Conservation (phyloP, 2,888 invertebrate species). For the Melipona bicolor region DNA sequence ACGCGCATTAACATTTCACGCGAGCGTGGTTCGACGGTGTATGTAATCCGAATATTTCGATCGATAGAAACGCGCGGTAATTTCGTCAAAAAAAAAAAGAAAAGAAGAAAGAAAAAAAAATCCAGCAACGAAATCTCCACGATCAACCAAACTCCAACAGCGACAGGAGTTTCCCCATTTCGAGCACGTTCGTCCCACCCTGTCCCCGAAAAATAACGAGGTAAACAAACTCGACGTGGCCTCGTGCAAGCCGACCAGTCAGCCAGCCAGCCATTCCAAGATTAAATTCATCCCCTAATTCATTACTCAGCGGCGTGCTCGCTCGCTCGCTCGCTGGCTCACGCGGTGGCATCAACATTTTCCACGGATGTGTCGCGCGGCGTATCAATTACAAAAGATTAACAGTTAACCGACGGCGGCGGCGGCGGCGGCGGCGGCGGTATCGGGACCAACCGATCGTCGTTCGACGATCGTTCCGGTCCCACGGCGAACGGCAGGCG, state of each 20-base stretch:
- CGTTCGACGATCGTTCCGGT: background rate
- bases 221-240: constrained; percentile 45
- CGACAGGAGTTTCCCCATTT: background rate
- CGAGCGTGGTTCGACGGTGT: background rate
- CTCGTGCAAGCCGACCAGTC: constrained; percentile 5
- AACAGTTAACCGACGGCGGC: constrained; percentile 29
- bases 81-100: background rate
- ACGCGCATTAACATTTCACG: constrained; percentile 16
- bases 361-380: constrained; percentile 6
- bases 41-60: constrained; percentile 12
- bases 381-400: constrained; percentile 49
- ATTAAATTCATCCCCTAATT: constrained; percentile 61
- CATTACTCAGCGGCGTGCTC: constrained; percentile 31
- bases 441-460: constrained; percentile 29
- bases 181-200: background rate
- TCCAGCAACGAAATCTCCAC: background rate
- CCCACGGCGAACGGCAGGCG: constrained; percentile 33
- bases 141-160: constrained; percentile 6
- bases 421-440: background rate
- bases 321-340: background rate
- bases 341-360: constrained; percentile 34
- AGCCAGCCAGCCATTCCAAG: constrained; percentile 42
- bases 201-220: constrained; percentile 41
- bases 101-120: too few species aligned
- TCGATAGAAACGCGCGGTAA: background rate